phyloP scores from a whole-genome alignment of 1,140 invertebrate genomes.

The Drosophila pandora region DNA sequence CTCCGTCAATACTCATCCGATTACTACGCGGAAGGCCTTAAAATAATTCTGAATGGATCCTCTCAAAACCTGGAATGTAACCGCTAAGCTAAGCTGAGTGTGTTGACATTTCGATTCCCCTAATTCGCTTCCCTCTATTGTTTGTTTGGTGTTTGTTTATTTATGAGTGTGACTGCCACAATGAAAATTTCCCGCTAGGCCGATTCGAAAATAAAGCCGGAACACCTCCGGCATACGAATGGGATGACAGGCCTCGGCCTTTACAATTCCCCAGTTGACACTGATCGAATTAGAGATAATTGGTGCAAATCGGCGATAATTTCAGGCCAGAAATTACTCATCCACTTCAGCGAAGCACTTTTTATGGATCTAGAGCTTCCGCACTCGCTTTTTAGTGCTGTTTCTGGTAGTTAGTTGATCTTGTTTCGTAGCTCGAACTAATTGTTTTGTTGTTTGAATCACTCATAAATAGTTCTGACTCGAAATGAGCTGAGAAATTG shows the following conservation, averaged over 20 bases:
- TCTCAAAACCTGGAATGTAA: no score
- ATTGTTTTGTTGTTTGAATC: constrained; percentile 46
- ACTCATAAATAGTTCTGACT: constrained; percentile 17
- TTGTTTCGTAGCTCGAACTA: constrained; percentile 11
- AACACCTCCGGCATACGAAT: not conserved
- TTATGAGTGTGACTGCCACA: constrained; percentile 24
- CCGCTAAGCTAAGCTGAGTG: no score
- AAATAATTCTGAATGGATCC: no score
- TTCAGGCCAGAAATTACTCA: constrained; percentile 21
- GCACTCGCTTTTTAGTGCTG: not conserved
- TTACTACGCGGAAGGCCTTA: no score
- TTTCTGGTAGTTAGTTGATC: constrained; percentile 6
- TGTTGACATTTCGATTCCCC: not conserved
- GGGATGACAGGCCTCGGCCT: constrained; percentile 4
- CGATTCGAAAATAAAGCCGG: not conserved
- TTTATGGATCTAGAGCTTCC: constrained; percentile 7
- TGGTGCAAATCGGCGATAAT: constrained; percentile 4
- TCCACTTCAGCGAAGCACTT: not conserved
- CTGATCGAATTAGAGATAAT: constrained; percentile 37
- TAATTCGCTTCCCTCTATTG: not conserved
- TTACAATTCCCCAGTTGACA: constrained; percentile 15
- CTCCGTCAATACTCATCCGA: no score
- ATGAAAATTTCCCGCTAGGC: constrained; percentile 8
- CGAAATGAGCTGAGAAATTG: no score
- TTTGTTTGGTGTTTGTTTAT: not conserved